phyloP scores from a whole-genome alignment of 2,797 vertebrate species.

The Anniella stebbinsi region DNA sequence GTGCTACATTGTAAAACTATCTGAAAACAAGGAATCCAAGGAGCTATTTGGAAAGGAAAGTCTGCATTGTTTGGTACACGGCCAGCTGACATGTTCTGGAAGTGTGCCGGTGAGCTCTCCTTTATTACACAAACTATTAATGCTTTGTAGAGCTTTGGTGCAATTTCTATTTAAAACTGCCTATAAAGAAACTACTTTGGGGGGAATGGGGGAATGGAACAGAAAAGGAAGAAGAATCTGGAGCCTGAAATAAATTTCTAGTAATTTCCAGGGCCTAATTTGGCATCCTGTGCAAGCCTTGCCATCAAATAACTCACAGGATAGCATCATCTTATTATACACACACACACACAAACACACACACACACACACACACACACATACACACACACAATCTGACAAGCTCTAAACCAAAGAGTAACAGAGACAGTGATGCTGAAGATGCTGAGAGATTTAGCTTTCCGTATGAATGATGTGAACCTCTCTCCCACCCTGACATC shows the following conservation, averaged over 20 bases:
- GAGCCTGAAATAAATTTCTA: not conserved
- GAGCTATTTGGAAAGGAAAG: constrained; percentile 13
- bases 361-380: not conserved
- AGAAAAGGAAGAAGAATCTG: not conserved
- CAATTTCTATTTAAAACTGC: constrained; percentile 17
- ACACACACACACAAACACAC: not conserved
- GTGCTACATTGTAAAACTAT: not conserved
- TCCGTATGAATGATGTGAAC: not conserved
- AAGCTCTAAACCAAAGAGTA: not conserved
- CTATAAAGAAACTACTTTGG: not conserved
- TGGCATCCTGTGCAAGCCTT: not conserved
- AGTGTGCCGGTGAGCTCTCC: not conserved
- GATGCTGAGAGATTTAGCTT: not conserved
- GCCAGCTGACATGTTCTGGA: constrained; percentile 5
- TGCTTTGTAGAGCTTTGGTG: not conserved
- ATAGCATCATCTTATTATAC: not conserved
- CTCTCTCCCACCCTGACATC: not conserved
- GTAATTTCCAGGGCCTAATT: constrained; percentile 6
- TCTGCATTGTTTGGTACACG: constrained; percentile 6
- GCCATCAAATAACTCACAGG: not conserved
- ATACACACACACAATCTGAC: not conserved
- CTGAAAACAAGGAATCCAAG: constrained; percentile 5
- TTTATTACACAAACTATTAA: constrained; percentile 13
- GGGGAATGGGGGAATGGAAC: not conserved
- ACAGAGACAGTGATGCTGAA: not conserved